Conservation (phyloP, 2,113 vertebrate genomes). For the Murina feae region DNA sequence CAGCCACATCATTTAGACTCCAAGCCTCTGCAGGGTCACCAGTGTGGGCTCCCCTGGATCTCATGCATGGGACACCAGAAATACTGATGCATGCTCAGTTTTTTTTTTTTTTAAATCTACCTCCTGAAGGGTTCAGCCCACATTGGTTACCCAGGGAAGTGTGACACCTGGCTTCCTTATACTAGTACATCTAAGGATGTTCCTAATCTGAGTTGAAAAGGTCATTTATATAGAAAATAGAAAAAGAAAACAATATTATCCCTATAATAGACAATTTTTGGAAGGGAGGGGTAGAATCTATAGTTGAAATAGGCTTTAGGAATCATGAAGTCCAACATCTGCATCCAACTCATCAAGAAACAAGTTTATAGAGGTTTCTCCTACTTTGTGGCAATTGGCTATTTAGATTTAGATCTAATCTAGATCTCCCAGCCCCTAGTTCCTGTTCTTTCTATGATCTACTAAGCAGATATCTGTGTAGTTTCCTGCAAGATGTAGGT, state of each 20-base stretch:
- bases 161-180: neutral
- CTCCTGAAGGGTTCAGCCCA: neutral
- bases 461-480: neutral
- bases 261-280: neutral
- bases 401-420: neutral
- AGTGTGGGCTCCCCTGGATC: neutral
- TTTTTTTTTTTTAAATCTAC: too few species aligned
- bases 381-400: neutral
- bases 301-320: neutral
- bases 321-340: neutral
- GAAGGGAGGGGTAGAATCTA: neutral
- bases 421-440: neutral
- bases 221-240: neutral
- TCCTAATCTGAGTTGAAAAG: neutral
- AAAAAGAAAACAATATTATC: neutral
- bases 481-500: neutral
- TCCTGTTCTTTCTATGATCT: neutral
- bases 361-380: neutral
- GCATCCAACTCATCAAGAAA: neutral
- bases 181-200: neutral
- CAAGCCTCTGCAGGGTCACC: fast-evolving
- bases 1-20: neutral
- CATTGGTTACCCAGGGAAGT: neutral
- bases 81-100: neutral
- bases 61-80: neutral